Base-by-base conservation (phyloP, 2,113 vertebrate species). In the Thalassarche chlororhynchos region DNA sequence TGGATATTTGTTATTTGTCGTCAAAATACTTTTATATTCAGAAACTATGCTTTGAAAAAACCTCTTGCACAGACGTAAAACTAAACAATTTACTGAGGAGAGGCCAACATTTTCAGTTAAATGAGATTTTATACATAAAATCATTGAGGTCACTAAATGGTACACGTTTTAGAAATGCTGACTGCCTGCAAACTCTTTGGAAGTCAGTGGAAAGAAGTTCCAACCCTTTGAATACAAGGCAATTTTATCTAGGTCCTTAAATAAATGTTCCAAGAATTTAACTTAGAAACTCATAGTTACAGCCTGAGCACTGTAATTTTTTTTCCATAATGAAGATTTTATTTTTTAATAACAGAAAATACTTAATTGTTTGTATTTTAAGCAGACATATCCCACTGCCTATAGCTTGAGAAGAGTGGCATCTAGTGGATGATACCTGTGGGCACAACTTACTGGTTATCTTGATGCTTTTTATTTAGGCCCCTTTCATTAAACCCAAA, bases 391-490 rank as follows among this genome's bases (percentile, higher is more conserved):
- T 32, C 14, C 36, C 40, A 93, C 11, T 3, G 14, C n/a, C 69
- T 89, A 57, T 24, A 84, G 34, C 36, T 92, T 87, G 97, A 96
- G 87, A 96, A 86, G 69, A 97, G 76, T 87, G 97, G 77, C 97
- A 98, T 91, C 97, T 98, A 96, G 90, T 96, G 98, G 91, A 66
- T 54, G 69, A 64, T 12, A 88, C 17, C 76, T 60, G 34, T 21
- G 40, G 9, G 44, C 42, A 84, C 95, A 89, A 57, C 18, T 78
- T 42, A 29, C 3, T 51, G 3, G 1, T 66, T 60, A n/a, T 17
- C 24, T 85, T 42, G 3, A 57, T 23, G 52, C 12, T 71, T 81
- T 68, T 64, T 81, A 89, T 49, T 84, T 71, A 47, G 36, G 38
- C 5, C 6, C 5, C 16, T 62, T 83, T 64, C 69, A 82, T 51